Percentiles rank a stretch among this genome's conserved stretches.
Evolutionary conservation across 2,888 invertebrate genomes (phyloP).

Genomic region (Parascotia fuliginaria): DNA sequence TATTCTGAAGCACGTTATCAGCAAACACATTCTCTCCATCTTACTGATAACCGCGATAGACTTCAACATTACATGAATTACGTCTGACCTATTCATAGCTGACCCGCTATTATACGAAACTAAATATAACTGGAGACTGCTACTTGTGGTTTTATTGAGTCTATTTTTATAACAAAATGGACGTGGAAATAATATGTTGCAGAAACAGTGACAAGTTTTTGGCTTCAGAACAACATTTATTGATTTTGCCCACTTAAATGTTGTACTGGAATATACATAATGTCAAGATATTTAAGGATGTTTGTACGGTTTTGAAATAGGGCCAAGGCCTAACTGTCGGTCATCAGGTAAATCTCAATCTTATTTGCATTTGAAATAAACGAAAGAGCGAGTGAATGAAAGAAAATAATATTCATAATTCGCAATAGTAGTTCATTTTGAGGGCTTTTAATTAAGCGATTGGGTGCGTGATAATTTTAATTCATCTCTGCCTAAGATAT

Average conservation of each 20-base stretch:
- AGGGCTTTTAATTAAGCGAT: no score
- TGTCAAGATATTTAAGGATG: slow-evolving; percentile 27
- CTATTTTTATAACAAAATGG: slow-evolving; percentile 54
- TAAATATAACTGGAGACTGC: slow-evolving; percentile 33
- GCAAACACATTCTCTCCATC: no score
- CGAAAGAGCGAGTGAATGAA: not conserved
- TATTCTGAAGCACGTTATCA: no score
- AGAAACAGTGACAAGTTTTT: slow-evolving; percentile 49
- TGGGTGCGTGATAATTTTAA: no score
- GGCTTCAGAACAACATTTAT: slow-evolving; percentile 51
- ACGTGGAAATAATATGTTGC: slow-evolving; percentile 41
- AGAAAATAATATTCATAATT: no score
- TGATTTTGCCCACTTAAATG: slow-evolving; percentile 40
- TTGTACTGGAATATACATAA: slow-evolving; percentile 24
- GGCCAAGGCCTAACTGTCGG: slow-evolving; percentile 25
- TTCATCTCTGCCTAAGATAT: no score
- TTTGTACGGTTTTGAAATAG: slow-evolving; percentile 33
- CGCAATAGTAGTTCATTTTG: not conserved
- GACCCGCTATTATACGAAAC: no score
- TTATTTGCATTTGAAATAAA: slow-evolving; percentile 8
- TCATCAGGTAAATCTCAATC: slow-evolving; percentile 26
- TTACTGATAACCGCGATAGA: no score
- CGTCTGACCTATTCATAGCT: no score
- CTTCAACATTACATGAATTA: no score
- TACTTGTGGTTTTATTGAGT: slow-evolving; percentile 40